Percentiles rank a stretch among this genome's conserved stretches.
Conservation (phyloP, 2,113 vertebrate species). For the Siphamia tubifer region DNA sequence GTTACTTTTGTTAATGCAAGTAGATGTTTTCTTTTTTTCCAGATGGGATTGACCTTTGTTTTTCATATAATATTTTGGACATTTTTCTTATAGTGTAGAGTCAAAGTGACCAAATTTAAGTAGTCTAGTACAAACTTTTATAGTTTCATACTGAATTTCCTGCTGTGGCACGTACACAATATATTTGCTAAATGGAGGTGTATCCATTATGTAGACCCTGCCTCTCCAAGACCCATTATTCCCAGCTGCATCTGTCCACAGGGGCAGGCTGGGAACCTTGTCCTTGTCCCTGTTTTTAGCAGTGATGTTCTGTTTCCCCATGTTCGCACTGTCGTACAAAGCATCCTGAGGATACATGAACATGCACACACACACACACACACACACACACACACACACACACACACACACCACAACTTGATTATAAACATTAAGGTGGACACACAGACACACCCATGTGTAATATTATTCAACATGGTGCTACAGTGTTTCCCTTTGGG, state of each 20-base stretch:
- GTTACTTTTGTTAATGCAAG: background rate
- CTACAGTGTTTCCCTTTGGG: slow-evolving; percentile 38
- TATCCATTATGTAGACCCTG: slow-evolving; percentile 71
- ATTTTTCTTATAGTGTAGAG: background rate
- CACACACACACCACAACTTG: slow-evolving; percentile 31
- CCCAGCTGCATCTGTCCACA: slow-evolving; percentile 48
- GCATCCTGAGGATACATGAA: slow-evolving; percentile 37
- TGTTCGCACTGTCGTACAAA: slow-evolving; percentile 63
- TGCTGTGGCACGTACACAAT: background rate
- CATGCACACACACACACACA: background rate
- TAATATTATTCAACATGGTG: slow-evolving; percentile 57
- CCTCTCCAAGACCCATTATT: slow-evolving; percentile 52
- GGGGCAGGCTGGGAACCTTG: slow-evolving; percentile 39
- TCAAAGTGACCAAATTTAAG: too few relatives aligned
- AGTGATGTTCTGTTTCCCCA: slow-evolving; percentile 63
- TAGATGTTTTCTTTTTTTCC: too few relatives aligned
- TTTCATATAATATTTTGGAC: background rate
- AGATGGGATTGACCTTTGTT: background rate
- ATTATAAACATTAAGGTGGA: slow-evolving; percentile 38
- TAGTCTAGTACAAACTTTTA: background rate
- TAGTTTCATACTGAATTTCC: background rate
- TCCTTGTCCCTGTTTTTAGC: slow-evolving; percentile 63
- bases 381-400: slow-evolving; percentile 21
- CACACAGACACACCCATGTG: slow-evolving; percentile 22
- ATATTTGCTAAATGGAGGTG: slow-evolving; percentile 25